Evolutionary conservation across 2,113 vertebrate genomes (phyloP).

Genomic region (Crotalus horridus): DNA sequence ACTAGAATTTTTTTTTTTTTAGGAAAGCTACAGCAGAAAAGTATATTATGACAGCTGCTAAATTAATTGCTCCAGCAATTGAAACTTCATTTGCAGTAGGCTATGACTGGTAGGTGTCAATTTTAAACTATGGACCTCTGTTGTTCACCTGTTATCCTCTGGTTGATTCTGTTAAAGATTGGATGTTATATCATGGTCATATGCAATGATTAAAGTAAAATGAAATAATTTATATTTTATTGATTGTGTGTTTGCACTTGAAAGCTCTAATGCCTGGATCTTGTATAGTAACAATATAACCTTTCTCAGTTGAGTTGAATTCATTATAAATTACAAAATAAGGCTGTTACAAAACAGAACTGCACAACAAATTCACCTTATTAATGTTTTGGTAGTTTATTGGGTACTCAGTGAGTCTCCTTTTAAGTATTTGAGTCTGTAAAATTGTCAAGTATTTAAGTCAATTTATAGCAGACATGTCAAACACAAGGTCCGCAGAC

Average conservation of each 20-base stretch:
- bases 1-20: slow-evolving; percentile 26
- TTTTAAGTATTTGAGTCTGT: background rate
- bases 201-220: background rate
- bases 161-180: background rate
- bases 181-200: background rate
- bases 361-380: background rate
- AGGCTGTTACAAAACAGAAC: background rate
- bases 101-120: slow-evolving; percentile 85
- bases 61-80: slow-evolving; percentile 91
- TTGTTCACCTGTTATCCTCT: background rate
- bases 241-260: background rate
- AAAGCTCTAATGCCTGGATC: background rate
- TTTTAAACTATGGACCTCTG: background rate
- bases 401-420: background rate
- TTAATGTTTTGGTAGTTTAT: background rate
- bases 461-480: background rate
- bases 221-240: background rate
- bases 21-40: slow-evolving; percentile 92
- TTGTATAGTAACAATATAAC: background rate
- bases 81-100: slow-evolving; percentile 89
- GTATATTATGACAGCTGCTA: slow-evolving; percentile 95
- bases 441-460: background rate
- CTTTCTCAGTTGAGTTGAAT: background rate
- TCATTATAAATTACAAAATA: background rate
- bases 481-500: too few species aligned